These are phyloP conservation scores for Dioctria rufipes DNA, from an alignment of 2,888 invertebrate species.

Conservation along the genomic window DNA sequence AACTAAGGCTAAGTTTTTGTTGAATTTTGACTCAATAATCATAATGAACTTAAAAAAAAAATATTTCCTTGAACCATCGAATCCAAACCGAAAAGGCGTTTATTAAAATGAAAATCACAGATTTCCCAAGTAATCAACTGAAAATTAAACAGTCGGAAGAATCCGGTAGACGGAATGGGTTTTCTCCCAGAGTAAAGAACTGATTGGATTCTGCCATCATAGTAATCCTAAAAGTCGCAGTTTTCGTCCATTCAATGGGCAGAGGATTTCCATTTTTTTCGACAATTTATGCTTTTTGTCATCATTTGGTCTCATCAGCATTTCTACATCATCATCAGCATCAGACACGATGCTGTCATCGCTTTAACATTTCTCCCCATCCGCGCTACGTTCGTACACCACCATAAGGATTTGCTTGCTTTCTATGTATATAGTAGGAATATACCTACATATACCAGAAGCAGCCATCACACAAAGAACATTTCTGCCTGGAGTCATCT, in stretches of 20 bases:
- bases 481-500: conserved; percentile 35
- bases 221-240: conserved; percentile 35
- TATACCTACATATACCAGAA: too few species aligned
- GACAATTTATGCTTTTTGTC: conserved; percentile 45
- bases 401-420: conserved; percentile 22
- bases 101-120: too few species aligned
- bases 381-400: neutral
- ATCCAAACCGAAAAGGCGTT: too few species aligned
- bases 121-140: conserved; percentile 36
- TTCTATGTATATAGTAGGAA: neutral
- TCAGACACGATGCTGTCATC: conserved; percentile 37
- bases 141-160: conserved; percentile 43
- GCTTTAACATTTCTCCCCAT: neutral
- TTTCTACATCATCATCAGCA: conserved; percentile 49
- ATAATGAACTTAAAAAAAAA: too few species aligned
- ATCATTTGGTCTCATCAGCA: conserved; percentile 48
- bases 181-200: neutral
- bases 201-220: conserved; percentile 24
- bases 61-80: too few species aligned
- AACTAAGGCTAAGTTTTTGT: too few species aligned
- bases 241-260: conserved; percentile 46
- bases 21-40: too few species aligned
- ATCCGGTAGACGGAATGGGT: conserved; percentile 4
- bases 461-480: conserved; percentile 4
- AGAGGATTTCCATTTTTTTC: conserved; percentile 45